Evolutionary conservation across 1,140 invertebrate genomes (phyloP), one percentile per base, ranked within the genome.

Genomic region (Aphidius ervi): DNA sequence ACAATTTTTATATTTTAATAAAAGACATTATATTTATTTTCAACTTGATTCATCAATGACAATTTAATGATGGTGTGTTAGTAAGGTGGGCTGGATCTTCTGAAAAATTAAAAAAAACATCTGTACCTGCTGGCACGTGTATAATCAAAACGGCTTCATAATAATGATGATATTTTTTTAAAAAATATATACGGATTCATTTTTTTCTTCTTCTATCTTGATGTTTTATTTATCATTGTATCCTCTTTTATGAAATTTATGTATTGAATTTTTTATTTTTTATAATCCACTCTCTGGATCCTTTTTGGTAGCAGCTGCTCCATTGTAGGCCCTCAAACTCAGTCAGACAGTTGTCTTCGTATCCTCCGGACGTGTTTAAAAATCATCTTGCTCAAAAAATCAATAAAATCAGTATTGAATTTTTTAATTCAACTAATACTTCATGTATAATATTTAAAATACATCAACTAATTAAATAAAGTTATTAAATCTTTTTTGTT

Each of bases 301-400:
- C 64, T 62, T 63, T 65, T 63, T 54, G 52, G 63, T 59, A 45
- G 61, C 61, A 65, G 60, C 64, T 62, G 58, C 57, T 54, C 31
- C 56, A 41, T 56, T 41, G 43, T 20, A 59, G 7, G 4, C 20
- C 45, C 59, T 31, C 40, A 62, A 65, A 65, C 69, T 70, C 72
- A 74, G 72, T 72, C 67, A 65, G 68, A 52, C 68, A 59, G 55
- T 62, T 59, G 65, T 63, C 60, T 58, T 65, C 66, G 66, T 61
- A 65, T 62, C 56, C 58, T 58, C 23, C 66, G 57, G 70, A 71
- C 64, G 58, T 49, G 46, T 48, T 59, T 42, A 46, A 20, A 23
- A 52, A 54, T 55, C 8, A 46, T 47, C n/a, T 8, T 8, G 20
- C 9, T 43, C 3, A 0, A 43, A 46, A n/a, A 45, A 20, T 46